Conservation (phyloP, 2,113 vertebrate genomes). For the Ailuropoda melanoleuca region DNA sequence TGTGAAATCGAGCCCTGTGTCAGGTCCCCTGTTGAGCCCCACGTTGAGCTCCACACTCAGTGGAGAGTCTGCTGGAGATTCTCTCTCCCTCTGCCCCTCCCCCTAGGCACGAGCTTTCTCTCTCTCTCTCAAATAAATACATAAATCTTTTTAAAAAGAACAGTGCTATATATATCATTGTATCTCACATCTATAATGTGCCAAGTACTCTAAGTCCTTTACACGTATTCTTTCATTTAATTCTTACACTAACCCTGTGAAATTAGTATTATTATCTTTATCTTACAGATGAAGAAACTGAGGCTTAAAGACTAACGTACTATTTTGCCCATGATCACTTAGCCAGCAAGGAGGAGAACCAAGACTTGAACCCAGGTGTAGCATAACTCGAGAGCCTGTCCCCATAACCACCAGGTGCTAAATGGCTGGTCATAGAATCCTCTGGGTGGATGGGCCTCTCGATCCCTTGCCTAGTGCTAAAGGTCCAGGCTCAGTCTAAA, state of each 20-base stretch:
- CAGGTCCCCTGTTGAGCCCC: not conserved
- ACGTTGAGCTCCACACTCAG: not conserved
- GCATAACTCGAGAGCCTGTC: not conserved
- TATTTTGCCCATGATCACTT: not conserved
- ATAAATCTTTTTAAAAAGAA: not conserved
- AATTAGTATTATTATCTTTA: not conserved
- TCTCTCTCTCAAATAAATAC: not conserved
- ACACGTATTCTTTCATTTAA: not conserved
- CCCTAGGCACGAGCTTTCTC: no score
- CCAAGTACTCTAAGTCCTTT: conserved; percentile 2
- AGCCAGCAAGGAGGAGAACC: not conserved
- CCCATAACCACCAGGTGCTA: not conserved
- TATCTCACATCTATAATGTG: not conserved
- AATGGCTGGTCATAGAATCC: not conserved
- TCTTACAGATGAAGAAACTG: conserved; percentile 26
- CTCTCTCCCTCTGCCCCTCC: not conserved
- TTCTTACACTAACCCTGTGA: not conserved
- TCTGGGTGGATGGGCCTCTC: not conserved
- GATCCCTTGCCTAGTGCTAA: not conserved
- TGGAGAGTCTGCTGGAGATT: not conserved
- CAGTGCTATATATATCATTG: not conserved
- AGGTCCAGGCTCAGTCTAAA: not conserved
- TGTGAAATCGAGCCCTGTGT: not conserved
- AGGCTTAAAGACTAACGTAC: conserved; percentile 11
- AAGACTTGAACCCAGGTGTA: not conserved